Percentiles rank a stretch among this genome's conserved stretches.
Evolutionary conservation across 2,113 vertebrate genomes (phyloP).

Genomic region (Tautogolabrus adspersus): DNA sequence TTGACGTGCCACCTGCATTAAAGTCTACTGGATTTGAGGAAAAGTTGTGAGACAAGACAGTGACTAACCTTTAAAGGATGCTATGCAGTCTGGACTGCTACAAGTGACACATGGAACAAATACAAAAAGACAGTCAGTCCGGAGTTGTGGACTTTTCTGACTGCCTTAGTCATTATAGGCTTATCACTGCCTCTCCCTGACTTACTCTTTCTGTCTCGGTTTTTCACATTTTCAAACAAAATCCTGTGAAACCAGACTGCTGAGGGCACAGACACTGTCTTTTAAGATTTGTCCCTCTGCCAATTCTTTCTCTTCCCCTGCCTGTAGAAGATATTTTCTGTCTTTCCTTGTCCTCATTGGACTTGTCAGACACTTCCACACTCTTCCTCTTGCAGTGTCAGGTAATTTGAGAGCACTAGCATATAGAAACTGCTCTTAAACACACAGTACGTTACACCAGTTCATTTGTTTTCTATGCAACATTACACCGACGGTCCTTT

Average conservation of each 20-base stretch:
- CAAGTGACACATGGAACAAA: constrained; percentile 36
- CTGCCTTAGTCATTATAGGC: constrained; percentile 46
- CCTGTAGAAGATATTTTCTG: constrained; percentile 18
- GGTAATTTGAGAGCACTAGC: constrained; percentile 21
- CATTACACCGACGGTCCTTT: constrained; percentile 33
- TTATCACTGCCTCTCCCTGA: constrained; percentile 29
- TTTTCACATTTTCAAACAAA: constrained; percentile 51
- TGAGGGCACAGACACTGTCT: constrained; percentile 37
- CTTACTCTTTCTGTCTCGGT: constrained; percentile 38
- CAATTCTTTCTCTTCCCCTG: constrained; percentile 16
- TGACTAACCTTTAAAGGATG: background rate
- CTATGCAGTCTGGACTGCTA: background rate
- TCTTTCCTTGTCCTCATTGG: constrained; percentile 12
- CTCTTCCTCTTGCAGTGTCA: constrained; percentile 12
- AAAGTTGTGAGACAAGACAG: constrained; percentile 12
- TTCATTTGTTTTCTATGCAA: constrained; percentile 39
- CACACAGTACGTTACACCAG: constrained; percentile 21
- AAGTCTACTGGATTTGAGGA: constrained; percentile 5
- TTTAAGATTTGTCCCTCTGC: constrained; percentile 43
- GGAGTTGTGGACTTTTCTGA: constrained; percentile 46
- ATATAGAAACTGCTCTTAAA: constrained; percentile 28
- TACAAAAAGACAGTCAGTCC: constrained; percentile 19
- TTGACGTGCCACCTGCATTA: constrained; percentile 10
- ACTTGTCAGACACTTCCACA: constrained; percentile 12
- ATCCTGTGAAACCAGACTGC: background rate